phyloP scores from a whole-genome alignment of 2,888 invertebrate genomes.

The Dryococelus australis region DNA sequence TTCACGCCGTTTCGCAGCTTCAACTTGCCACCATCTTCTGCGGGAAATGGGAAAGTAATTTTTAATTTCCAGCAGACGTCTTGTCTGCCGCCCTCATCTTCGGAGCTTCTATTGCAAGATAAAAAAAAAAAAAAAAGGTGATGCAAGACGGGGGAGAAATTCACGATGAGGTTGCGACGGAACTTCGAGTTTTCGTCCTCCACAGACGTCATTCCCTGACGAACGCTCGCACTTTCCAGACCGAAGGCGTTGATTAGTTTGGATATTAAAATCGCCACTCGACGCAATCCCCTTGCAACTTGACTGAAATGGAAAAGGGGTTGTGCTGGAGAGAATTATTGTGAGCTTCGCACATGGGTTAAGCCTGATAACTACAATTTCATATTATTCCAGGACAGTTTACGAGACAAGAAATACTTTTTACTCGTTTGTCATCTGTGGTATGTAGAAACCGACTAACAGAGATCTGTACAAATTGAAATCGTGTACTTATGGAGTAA shows the following conservation, averaged over 20 bases:
- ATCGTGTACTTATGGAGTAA: no score
- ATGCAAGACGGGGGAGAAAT: neutral
- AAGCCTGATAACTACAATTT: no score
- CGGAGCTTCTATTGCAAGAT: neutral
- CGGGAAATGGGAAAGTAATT: conserved; percentile 10
- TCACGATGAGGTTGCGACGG: neutral
- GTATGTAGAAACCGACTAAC: no score
- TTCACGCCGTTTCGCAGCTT: no score
- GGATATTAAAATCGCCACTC: neutral
- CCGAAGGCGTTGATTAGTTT: neutral
- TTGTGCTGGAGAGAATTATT: no score
- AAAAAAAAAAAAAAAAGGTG: neutral
- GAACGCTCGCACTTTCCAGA: neutral
- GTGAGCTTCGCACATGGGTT: no score
- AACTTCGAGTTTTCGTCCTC: neutral
- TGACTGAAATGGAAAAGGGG: no score
- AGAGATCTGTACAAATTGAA: no score
- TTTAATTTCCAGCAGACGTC: neutral
- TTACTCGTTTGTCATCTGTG: no score
- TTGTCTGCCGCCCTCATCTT: neutral
- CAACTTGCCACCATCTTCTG: neutral
- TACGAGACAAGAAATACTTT: no score
- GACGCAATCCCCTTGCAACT: neutral
- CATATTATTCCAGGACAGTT: no score
- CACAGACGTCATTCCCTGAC: neutral